phyloP scores from a whole-genome alignment of 2,797 vertebrate species.

The Intellagama lesueurii region DNA sequence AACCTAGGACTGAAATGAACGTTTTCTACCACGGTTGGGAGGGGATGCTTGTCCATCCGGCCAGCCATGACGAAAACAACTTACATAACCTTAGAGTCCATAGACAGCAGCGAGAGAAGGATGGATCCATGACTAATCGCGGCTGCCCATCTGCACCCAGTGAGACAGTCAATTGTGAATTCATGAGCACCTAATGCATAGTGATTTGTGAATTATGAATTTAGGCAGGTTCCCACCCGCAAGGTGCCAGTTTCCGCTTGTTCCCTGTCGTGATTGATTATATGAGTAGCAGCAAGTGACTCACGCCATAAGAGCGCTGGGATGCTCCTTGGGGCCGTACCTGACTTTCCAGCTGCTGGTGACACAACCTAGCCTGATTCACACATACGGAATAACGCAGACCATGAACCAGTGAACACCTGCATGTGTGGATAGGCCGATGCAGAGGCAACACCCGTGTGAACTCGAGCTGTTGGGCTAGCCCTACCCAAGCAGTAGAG shows the following conservation, averaged over 20 bases:
- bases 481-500: not conserved
- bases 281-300: not conserved
- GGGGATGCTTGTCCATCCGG: not conserved
- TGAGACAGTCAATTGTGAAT: slow-evolving; percentile 8
- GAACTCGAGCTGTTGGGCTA: not conserved
- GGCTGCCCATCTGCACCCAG: not conserved
- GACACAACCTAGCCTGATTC: not conserved
- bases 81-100: not conserved
- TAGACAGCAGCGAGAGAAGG: not conserved
- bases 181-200: slow-evolving; percentile 5
- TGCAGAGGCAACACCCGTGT: too few relatives aligned
- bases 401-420: not conserved
- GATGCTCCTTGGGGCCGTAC: too few relatives aligned
- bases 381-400: not conserved
- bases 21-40: too few relatives aligned
- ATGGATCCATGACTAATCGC: not conserved
- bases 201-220: not conserved
- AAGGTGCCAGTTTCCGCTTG: not conserved
- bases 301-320: too few relatives aligned
- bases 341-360: not conserved
- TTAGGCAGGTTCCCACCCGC: not conserved
- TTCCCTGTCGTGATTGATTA: not conserved
- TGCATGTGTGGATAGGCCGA: too few relatives aligned
- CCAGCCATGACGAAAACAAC: not conserved
- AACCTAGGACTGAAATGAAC: not conserved